Evolutionary conservation across 2,888 invertebrate genomes (phyloP).

Genomic region (Ormia ochracea): DNA sequence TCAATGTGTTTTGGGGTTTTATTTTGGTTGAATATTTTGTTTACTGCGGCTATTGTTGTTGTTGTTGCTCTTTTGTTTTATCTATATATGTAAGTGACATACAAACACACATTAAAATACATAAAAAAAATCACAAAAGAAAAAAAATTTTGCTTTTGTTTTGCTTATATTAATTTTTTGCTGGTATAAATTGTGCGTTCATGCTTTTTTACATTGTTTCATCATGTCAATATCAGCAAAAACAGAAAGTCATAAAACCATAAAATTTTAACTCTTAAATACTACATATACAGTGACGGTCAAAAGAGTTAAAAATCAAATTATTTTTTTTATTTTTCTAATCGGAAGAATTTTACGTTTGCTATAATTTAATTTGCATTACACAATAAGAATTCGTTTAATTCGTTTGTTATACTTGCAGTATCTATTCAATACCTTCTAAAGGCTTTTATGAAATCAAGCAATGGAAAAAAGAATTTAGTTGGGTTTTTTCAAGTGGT

Average conservation of each 20-base stretch:
- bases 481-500: too few species aligned
- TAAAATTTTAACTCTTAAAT: not conserved
- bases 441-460: too few species aligned
- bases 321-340: too few species aligned
- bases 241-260: constrained; percentile 1
- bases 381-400: too few species aligned
- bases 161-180: constrained; percentile 19
- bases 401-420: too few species aligned
- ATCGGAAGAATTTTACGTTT: too few species aligned
- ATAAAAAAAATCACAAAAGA: constrained; percentile 2
- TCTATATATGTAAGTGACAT: constrained; percentile 50
- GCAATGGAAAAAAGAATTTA: too few species aligned
- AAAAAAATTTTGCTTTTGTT: constrained; percentile 31
- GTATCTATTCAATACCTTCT: too few species aligned
- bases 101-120: constrained; percentile 48
- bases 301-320: not conserved
- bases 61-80: not conserved
- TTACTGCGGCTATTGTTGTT: constrained; percentile 9
- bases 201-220: constrained; percentile 47
- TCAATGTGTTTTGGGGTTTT: constrained; percentile 62
- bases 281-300: constrained; percentile 4
- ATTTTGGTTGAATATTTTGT: constrained; percentile 38
- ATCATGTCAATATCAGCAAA: constrained; percentile 58
- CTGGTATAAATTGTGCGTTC: constrained; percentile 12
- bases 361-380: too few species aligned